Evolutionary conservation across 37 sponge, comb jelly and placozoan genomes (phyloP).

Genomic region (Spongilla lacustris): DNA sequence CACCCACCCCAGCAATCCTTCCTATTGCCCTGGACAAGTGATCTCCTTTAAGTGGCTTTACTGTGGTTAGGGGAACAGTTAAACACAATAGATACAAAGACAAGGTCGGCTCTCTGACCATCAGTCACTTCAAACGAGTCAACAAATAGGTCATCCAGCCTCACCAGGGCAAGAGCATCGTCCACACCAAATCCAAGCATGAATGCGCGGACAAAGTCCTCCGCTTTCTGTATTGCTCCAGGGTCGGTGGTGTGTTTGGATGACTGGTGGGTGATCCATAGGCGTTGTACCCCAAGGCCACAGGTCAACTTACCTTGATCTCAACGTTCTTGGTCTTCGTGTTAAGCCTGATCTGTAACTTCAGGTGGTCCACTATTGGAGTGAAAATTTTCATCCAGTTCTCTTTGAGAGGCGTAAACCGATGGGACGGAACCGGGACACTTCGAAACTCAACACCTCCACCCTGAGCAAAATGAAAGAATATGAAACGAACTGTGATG

Average conservation of each 20-base stretch:
- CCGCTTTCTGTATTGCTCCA: constrained; percentile 95
- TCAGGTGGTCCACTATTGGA: constrained; percentile 95
- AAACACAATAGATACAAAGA: too few species aligned
- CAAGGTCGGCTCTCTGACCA: too few species aligned
- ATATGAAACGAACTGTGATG: neutral
- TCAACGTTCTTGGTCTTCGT: constrained; percentile 91
- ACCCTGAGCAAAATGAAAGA: constrained; percentile 20
- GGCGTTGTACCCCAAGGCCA: neutral
- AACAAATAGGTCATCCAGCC: constrained; percentile 95
- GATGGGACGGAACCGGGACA: constrained; percentile 85
- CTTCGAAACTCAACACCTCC: constrained; percentile 77
- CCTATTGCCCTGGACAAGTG: constrained; percentile 98
- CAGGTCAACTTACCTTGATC: constrained; percentile 83
- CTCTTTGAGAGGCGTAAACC: constrained; percentile 97
- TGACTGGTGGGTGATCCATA: constrained; percentile 45
- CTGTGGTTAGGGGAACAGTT: constrained; percentile 45
- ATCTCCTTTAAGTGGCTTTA: constrained; percentile 96
- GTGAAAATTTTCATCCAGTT: constrained; percentile 99
- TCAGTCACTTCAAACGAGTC: constrained; percentile 97
- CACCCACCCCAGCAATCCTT: constrained; percentile 97
- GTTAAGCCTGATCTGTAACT: constrained; percentile 96
- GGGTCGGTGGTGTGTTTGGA: constrained; percentile 89
- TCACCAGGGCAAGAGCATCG: constrained; percentile 95
- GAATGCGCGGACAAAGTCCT: constrained; percentile 97
- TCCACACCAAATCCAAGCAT: constrained; percentile 95